These are phyloP conservation scores for Caranx melampygus DNA, from an alignment of 2,113 vertebrate genomes.

Conservation along the genomic window DNA sequence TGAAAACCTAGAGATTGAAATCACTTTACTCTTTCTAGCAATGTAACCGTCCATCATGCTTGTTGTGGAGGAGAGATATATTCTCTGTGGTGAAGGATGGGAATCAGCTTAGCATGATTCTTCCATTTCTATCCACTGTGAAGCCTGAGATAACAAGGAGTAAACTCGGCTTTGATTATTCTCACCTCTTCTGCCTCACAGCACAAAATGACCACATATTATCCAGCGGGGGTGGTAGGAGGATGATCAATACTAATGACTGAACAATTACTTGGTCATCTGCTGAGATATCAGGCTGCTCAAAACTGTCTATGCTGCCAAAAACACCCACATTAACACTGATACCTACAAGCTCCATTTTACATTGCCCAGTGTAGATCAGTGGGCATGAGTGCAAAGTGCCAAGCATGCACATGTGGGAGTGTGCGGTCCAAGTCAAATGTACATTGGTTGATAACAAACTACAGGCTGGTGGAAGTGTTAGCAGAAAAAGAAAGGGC, in stretches of 20 bases:
- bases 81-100: conserved; percentile 18
- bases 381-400: too few species aligned
- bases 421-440: too few species aligned
- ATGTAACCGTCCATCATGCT: conserved; percentile 12
- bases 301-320: conserved; percentile 13
- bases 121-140: conserved; percentile 44
- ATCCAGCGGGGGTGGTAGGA: background rate
- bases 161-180: conserved; percentile 24
- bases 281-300: conserved; percentile 16
- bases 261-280: background rate
- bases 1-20: conserved; percentile 18
- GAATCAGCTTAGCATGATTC: conserved; percentile 12
- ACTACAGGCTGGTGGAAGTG: too few species aligned
- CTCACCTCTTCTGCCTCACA: background rate
- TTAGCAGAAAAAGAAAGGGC: too few species aligned
- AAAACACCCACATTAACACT: background rate
- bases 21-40: conserved; percentile 19
- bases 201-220: conserved; percentile 19
- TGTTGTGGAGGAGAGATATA: conserved; percentile 5
- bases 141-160: background rate
- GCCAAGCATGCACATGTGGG: too few species aligned
- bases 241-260: conserved; percentile 14
- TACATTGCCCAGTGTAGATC: background rate
- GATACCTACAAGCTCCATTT: background rate
- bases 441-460: too few species aligned